Base-by-base conservation (phyloP, 2,113 vertebrate genomes). In the Menidia beryllina region DNA sequence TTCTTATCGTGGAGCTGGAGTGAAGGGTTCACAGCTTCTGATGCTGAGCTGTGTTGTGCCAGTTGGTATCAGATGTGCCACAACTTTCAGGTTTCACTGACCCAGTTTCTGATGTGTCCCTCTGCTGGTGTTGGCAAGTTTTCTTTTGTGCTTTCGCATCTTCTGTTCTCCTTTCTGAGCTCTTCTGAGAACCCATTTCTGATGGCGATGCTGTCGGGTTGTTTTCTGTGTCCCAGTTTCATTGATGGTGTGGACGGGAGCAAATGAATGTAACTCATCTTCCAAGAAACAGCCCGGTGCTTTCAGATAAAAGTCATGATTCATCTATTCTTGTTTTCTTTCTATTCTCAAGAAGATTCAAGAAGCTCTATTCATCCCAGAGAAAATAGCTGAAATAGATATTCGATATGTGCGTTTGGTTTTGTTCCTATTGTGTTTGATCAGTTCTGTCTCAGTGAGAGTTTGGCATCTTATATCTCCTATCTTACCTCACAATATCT, bases 11-110 rank as follows among this genome's bases (percentile, higher is more conserved):
- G n/a, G n/a, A n/a, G n/a, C n/a, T n/a, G n/a, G n/a, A 14, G 10
- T 69, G 53, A 77, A 82, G 79, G 25, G 21, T n/a, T n/a, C n/a
- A n/a, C n/a, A n/a, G 51, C 54, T 34, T 81, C 72, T 12, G 0
- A 49, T 49, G 75, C 49, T 39, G 50, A n/a, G n/a, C n/a, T 58
- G 27, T 47, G 53, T 39, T 63, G 41, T 58, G 56, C 66, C 53
- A 51, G 36, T 7, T 75, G 36, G 63, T 52, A 47, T 47, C 17
- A 57, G 58, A 53, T 2, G 52, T 68, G 48, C 47, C 48, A 38
- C 10, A 54, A 36, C 62, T 38, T 59, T 78, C 54, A 69, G 50
- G 78, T 65, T 72, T 67, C 15, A 49, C 17, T 66, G 52, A 66
- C 34, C 47, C 59, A 55, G 30, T 60, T 58, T 73, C 57, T 49